Evolutionary conservation across 2,113 vertebrate genomes (phyloP).

Genomic region (Sinocyclocheilus anshuiensis): DNA sequence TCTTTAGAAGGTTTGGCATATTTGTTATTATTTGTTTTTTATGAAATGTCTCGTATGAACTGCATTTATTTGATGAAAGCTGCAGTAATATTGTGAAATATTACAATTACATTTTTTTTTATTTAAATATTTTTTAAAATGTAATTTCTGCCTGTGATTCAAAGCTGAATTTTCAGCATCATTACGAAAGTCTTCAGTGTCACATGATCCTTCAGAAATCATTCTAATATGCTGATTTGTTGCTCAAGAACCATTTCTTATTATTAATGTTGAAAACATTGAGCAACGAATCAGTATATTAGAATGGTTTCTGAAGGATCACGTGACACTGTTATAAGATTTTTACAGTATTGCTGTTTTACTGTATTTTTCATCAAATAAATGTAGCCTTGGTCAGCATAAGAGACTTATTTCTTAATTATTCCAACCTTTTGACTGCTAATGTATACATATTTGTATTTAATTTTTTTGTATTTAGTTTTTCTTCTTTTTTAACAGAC

Average conservation of each 20-base stretch:
- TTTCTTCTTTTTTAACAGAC: conserved; percentile 29
- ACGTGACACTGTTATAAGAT: neutral
- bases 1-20: neutral
- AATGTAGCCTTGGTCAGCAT: neutral
- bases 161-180: neutral
- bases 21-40: neutral
- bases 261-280: neutral
- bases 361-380: no score
- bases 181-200: neutral
- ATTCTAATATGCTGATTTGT: neutral
- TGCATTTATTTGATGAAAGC: neutral
- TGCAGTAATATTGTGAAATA: no score
- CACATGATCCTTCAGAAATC: neutral
- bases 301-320: neutral
- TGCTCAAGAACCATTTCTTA: neutral
- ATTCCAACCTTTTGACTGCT: neutral
- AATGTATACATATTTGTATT: neutral
- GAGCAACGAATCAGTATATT: neutral
- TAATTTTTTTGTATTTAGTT: no score
- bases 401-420: neutral
- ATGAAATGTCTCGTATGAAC: neutral
- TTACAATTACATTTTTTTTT: no score
- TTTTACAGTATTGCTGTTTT: neutral
- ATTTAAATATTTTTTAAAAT: no score
- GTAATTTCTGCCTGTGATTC: neutral